These are phyloP conservation scores for Diuraphis noxia DNA, from an alignment of 1,140 invertebrate species.

Conservation along the genomic window DNA sequence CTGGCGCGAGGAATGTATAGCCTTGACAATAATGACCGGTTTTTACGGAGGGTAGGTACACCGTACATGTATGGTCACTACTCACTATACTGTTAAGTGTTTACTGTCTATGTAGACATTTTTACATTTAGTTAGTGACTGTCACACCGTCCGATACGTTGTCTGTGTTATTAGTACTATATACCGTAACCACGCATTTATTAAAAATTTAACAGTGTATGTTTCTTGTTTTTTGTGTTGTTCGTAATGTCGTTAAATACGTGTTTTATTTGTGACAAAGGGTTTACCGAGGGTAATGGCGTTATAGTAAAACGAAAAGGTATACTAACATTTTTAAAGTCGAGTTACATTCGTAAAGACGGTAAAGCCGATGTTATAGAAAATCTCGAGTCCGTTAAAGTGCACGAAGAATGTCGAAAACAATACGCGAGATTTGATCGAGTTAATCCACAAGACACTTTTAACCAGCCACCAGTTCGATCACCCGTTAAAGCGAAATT, in stretches of 20 bases:
- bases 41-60: background rate
- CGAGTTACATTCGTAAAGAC: conserved; percentile 7
- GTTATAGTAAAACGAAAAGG: background rate
- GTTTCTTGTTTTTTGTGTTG: background rate
- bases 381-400: background rate
- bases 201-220: background rate
- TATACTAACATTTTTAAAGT: background rate
- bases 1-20: background rate
- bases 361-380: background rate
- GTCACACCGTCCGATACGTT: background rate
- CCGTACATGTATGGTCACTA: background rate
- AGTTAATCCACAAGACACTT: background rate
- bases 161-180: background rate
- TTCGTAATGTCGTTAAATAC: background rate
- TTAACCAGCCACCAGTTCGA: background rate
- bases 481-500: background rate
- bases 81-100: background rate
- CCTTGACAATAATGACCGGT: background rate
- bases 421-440: background rate
- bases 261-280: background rate
- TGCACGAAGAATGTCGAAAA: conserved; percentile 1
- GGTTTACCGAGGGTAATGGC: background rate
- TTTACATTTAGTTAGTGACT: conserved; percentile 11
- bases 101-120: background rate
- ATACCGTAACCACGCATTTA: too few species aligned